Evolutionary conservation across 2,797 vertebrate genomes (phyloP).

Genomic region (Gobio occitaniae): DNA sequence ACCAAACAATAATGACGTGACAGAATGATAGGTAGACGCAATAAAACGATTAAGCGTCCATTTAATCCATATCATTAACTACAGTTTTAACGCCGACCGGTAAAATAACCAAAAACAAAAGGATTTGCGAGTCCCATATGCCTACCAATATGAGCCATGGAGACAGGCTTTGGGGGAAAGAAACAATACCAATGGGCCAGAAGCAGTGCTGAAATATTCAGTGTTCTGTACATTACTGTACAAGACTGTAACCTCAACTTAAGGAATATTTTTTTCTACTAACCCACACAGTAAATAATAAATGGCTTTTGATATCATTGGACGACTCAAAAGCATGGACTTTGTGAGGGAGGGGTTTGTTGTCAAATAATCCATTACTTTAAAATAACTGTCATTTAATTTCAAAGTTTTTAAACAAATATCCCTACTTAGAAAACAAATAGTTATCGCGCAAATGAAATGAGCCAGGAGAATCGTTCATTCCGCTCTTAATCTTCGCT

Average conservation of each 20-base stretch:
- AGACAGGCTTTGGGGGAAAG: not conserved
- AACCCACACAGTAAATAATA: conserved; percentile 71
- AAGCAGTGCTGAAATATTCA: conserved; percentile 75
- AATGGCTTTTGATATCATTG: conserved; percentile 67
- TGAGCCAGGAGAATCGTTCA: not conserved
- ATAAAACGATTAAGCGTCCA: conserved; percentile 56
- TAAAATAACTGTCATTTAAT: not conserved
- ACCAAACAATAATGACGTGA: not conserved
- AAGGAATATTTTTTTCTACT: conserved; percentile 63
- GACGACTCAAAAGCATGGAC: conserved; percentile 57
- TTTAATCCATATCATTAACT: conserved; percentile 61
- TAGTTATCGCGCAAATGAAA: not conserved
- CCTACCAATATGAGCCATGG: conserved; percentile 14
- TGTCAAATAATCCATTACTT: not conserved
- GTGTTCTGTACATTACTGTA: conserved; percentile 66
- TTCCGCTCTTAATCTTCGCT: not conserved
- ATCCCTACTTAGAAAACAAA: not conserved
- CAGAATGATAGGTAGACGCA: conserved; percentile 22
- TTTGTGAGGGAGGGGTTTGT: not conserved
- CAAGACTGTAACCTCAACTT: conserved; percentile 64
- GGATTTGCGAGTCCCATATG: conserved; percentile 51
- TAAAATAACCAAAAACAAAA: conserved; percentile 71
- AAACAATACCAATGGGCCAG: conserved; percentile 63
- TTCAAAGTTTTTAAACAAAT: not conserved
- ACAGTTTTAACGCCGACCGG: conserved; percentile 57